Evolutionary conservation across 1,140 invertebrate genomes (phyloP), one percentile per base, ranked within the genome.

Genomic region (Branchinecta lynchi): DNA sequence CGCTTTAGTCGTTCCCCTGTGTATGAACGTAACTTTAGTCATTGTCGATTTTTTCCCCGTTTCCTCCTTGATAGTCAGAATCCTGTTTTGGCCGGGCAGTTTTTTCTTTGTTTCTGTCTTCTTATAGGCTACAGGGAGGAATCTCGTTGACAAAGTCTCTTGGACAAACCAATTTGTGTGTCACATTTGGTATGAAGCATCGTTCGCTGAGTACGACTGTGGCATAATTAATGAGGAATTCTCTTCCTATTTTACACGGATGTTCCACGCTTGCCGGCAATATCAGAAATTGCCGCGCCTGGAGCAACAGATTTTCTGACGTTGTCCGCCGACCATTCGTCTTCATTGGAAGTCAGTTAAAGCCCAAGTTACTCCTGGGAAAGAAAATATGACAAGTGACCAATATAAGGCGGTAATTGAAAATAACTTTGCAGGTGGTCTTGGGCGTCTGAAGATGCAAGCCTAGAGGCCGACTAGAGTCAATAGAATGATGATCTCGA

Each of bases 161-260:
- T 32, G 17, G 51, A 15, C 51, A 60, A 60, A 60, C 51, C 51
- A 60, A 60, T 60, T 60, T 60, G 17, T 60, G 17, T 60, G 51
- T 60, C 51, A 60, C 51, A 60, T 60, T 20, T 6, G 12, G 51
- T 60, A 60, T 60, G 51, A 60, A 60, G 12, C 51, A 60, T 60
- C 51, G 51, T 20, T 60, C 17, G 12, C 12, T 60, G 12, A 60
- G 12, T 1, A 60, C 51, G 12, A 60, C 12, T 60, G 17, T 60
- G 51, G 51, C 51, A 60, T 60, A 60, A 60, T 60, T 60, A 60
- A 60, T 60, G 51, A 60, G 51, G 51, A 60, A 60, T 60, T 20
- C 17, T 60, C 17, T 60, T 60, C 17, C 32, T 32, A 32, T 32
- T 32, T 32, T 32, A 32, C 32, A 32, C 32, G 32, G 32, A 32